Conservation (phyloP, 2,888 invertebrate genomes). For the Melinopterus prodromus region DNA sequence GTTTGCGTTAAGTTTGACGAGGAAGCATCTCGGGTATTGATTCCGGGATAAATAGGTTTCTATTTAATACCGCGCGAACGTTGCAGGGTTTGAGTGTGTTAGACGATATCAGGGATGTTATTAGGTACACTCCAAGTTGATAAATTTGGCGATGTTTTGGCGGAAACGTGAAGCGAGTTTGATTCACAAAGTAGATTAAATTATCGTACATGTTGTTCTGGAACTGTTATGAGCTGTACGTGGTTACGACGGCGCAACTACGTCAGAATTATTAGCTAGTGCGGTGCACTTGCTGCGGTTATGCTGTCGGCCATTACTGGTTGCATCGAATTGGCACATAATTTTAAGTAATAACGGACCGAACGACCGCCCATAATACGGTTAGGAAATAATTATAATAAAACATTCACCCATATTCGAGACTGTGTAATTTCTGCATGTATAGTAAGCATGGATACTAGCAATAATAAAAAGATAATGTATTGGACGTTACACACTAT, state of each 20-base stretch:
- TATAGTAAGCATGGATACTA: too few species aligned
- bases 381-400: not conserved
- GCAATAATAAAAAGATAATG: too few species aligned
- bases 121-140: not conserved
- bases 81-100: not conserved
- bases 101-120: not conserved
- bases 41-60: not conserved
- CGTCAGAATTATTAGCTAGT: constrained; percentile 25
- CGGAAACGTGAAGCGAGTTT: constrained; percentile 6
- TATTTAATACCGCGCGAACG: not conserved
- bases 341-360: not conserved
- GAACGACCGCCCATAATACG: not conserved
- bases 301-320: constrained; percentile 5
- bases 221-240: constrained; percentile 19
- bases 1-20: not conserved
- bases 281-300: constrained; percentile 21
- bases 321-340: constrained; percentile 9
- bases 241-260: constrained; percentile 14
- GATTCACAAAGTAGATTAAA: constrained; percentile 20
- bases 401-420: not conserved
- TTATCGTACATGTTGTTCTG: constrained; percentile 21
- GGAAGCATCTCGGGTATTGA: not conserved
- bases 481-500: too few species aligned
- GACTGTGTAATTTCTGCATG: not conserved
- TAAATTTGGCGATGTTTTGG: not conserved